Conservation (phyloP, 2,797 vertebrate genomes). For the Rhinella marina region DNA sequence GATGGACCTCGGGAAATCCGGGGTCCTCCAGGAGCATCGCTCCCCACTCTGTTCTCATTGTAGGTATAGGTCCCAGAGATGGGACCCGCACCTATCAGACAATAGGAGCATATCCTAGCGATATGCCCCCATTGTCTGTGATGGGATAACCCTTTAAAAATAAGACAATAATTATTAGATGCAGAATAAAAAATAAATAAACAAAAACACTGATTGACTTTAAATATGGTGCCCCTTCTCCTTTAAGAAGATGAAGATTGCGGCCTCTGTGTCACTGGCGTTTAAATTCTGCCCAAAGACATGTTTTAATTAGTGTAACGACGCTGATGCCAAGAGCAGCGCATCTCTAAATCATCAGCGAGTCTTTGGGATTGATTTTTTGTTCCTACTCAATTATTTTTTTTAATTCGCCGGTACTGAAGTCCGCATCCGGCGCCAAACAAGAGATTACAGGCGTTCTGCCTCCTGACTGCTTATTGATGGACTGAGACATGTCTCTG, state of each 20-base stretch:
- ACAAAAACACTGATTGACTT: too few relatives aligned
- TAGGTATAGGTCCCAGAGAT: too few relatives aligned
- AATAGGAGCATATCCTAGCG: too few relatives aligned
- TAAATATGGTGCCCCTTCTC: not conserved
- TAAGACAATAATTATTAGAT: not conserved
- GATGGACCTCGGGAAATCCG: too few relatives aligned
- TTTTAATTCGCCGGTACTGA: not conserved
- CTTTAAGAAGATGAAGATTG: not conserved
- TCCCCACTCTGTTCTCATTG: too few relatives aligned
- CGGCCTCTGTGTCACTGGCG: not conserved
- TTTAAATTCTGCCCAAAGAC: not conserved
- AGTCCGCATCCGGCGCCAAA: not conserved
- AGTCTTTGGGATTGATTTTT: constrained; percentile 37
- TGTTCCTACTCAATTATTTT: constrained; percentile 37
- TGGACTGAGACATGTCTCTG: constrained; percentile 24
- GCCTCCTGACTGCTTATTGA: constrained; percentile 9
- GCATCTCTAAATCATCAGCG: not conserved
- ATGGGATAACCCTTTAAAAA: too few relatives aligned
- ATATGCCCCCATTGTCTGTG: too few relatives aligned
- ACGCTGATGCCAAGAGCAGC: not conserved
- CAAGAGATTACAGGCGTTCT: constrained; percentile 32
- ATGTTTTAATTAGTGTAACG: constrained; percentile 38
- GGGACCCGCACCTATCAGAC: too few relatives aligned
- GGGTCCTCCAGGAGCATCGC: too few relatives aligned
- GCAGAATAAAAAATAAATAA: not conserved